Conservation (phyloP, 2,797 vertebrate species). For the Schizopygopsis pylzovi region DNA sequence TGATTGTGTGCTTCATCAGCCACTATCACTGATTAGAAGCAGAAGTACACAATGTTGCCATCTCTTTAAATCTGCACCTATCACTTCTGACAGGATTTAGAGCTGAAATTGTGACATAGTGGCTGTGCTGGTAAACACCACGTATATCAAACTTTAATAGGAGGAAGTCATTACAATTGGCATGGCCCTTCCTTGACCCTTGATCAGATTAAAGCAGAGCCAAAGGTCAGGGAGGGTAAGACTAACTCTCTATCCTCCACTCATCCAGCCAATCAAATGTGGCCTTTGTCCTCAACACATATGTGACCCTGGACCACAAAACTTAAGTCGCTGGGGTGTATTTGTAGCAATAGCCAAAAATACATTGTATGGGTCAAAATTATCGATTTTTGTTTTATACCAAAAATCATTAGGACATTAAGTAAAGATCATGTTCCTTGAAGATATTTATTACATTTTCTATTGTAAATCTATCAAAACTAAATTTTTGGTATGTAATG, state of each 20-base stretch:
- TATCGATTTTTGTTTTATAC: too few relatives aligned
- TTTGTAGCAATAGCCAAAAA: too few relatives aligned
- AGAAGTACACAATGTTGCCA: constrained; percentile 36
- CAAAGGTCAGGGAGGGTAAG: constrained; percentile 66
- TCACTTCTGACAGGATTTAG: constrained; percentile 33
- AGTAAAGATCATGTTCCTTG: too few relatives aligned
- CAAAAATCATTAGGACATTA: too few relatives aligned
- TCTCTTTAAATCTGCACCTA: constrained; percentile 25
- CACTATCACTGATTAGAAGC: constrained; percentile 10
- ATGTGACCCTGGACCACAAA: too few relatives aligned
- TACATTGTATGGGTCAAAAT: too few relatives aligned
- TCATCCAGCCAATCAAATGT: constrained; percentile 63
- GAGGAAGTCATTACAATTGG: constrained; percentile 81
- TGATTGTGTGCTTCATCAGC: background rate
- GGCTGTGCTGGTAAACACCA: constrained; percentile 66
- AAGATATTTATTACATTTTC: too few relatives aligned
- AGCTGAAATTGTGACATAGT: constrained; percentile 67
- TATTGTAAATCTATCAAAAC: too few relatives aligned
- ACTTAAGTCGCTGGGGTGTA: too few relatives aligned
- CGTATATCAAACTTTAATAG: constrained; percentile 82
- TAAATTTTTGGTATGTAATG: too few relatives aligned
- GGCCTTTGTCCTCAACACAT: constrained; percentile 14
- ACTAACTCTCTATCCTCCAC: constrained; percentile 50
- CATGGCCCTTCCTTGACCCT: constrained; percentile 80
- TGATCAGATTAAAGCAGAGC: constrained; percentile 73